phyloP scores from a whole-genome alignment of 2,888 invertebrate genomes.

The Selenia dentaria region DNA sequence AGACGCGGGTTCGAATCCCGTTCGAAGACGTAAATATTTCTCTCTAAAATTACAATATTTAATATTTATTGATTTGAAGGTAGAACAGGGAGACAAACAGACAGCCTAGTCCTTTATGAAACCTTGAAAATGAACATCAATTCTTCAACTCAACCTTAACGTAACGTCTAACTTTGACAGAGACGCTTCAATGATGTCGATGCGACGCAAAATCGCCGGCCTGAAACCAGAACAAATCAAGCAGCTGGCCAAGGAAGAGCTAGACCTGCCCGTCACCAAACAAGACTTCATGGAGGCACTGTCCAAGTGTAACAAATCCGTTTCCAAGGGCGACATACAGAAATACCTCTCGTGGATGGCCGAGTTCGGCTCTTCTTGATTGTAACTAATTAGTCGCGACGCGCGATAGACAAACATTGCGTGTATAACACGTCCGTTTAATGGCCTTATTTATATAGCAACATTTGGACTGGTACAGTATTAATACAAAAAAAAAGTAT shows the following conservation, averaged over 20 bases:
- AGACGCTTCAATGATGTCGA: conserved; percentile 99
- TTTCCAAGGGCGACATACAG: conserved; percentile 96
- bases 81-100: no score
- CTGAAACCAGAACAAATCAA: conserved; percentile 97
- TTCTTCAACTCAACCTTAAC: no score
- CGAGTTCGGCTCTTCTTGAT: conserved; percentile 97
- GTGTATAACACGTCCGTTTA: conserved; percentile 9
- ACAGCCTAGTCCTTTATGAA: no score
- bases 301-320: conserved; percentile 97
- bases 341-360: conserved; percentile 99
- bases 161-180: conserved; percentile 66
- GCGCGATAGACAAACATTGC: conserved; percentile 6
- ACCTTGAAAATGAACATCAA: no score
- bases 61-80: no score
- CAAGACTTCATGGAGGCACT: conserved; percentile 97
- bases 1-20: no score
- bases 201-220: conserved; percentile 97
- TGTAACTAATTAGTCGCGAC: conserved; percentile 39
- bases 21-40: no score
- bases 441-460: conserved; percentile 63
- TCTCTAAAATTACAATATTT: no score
- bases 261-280: conserved; percentile 96
- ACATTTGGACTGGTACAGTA: conserved; percentile 71
- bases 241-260: conserved; percentile 96
- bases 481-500: conserved; percentile 56